These are phyloP conservation scores for Temnothorax curvispinosus DNA, from an alignment of 1,140 invertebrate genomes.

Conservation along the genomic window DNA sequence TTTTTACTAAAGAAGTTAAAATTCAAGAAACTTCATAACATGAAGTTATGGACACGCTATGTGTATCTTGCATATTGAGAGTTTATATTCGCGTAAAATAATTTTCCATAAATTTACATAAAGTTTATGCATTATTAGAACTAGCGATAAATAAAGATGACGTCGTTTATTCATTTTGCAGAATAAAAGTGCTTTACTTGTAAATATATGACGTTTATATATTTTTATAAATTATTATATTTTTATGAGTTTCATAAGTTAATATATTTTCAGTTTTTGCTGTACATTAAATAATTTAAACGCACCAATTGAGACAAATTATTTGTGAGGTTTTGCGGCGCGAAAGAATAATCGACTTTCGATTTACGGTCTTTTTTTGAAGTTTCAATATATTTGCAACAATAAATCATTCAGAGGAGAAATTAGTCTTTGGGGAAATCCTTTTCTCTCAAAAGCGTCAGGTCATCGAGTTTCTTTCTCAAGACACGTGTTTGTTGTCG, in stretches of 20 bases:
- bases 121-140: neutral
- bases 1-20: neutral
- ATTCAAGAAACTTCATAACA: conserved; percentile 4
- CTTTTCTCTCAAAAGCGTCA: neutral
- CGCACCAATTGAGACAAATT: neutral
- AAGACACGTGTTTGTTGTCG: neutral
- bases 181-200: neutral
- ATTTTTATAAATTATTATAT: neutral
- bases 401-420: conserved; percentile 26
- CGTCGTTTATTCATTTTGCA: neutral
- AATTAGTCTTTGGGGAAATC: conserved; percentile 22
- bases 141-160: neutral
- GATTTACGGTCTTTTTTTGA: neutral
- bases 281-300: neutral
- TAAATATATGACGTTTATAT: neutral
- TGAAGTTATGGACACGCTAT: neutral
- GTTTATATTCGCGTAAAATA: neutral
- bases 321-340: neutral
- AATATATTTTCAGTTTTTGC: too few species aligned
- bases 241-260: neutral
- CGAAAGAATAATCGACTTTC: neutral
- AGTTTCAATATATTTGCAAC: conserved; percentile 6
- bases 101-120: conserved; percentile 13
- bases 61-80: conserved; percentile 8
- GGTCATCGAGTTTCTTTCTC: neutral